Evolutionary conservation across 2,888 invertebrate species (phyloP), one percentile per base, ranked within the genome.

Genomic region (Phalera bucephala): DNA sequence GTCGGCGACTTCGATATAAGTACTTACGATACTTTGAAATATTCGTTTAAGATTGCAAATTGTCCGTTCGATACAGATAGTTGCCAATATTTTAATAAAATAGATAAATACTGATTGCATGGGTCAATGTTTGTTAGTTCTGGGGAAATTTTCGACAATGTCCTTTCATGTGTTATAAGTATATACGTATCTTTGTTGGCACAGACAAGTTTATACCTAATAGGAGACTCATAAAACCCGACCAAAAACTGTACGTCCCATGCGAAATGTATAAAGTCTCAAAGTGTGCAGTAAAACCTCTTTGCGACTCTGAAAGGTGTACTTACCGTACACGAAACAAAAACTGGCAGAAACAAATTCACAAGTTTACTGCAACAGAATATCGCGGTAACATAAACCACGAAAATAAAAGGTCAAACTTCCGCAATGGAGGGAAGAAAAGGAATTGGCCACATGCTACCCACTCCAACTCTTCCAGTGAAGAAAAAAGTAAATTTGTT

Each of bases 401-500:
- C 53, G 42, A 56, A 54, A 72, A 77, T 71, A 74, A 77, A 78
- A 75, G 74, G 72, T 73, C 76, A 74, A 83, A 84, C 74, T 83
- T 80, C 50, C 39, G 59, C 64, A 70, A 75, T 76, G 70, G 59
- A 40, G 49, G 49, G 43, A 72, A 71, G 60, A 68, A 78, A 77
- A 66, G 70, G 69, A 64, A 79, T 80, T 72, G 67, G 70, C 76
- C 78, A 82, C 77, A 84, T 80, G 81, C 64, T 79, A 71, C 69
- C 69, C 62, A 59, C 63, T 64, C 68, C 58, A 72, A 83, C 75
- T 80, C 77, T 73, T 74, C 62, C 69, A 38, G 68, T 57, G 54
- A 56, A 69, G 66, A 74, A 77, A 65, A 85, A 84, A 84, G 78
- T 79, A 77, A 85, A 85, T 86, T 87, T 83, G 78, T 85, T 84